Conservation (phyloP, 2,113 vertebrate genomes). For the Laticauda laticaudata region DNA sequence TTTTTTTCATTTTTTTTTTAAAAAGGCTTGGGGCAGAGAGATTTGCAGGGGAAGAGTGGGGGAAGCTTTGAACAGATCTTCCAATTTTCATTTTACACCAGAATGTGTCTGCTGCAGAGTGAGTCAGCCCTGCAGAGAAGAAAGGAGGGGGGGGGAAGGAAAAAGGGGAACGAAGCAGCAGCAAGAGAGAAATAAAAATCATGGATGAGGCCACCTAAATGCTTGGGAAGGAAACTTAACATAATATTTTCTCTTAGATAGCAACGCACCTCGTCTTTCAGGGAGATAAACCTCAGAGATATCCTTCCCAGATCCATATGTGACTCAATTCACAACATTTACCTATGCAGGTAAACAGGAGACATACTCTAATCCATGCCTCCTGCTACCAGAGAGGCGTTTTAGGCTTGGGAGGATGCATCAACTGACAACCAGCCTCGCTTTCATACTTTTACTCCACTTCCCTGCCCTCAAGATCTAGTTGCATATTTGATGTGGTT, state of each 20-base stretch:
- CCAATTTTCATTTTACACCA: neutral
- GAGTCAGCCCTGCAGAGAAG: slow-evolving; percentile 59
- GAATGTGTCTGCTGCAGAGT: slow-evolving; percentile 41
- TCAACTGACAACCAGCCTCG: neutral
- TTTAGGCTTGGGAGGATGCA: neutral
- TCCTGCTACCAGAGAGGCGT: neutral
- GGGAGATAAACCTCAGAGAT: neutral
- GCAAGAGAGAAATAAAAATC: neutral
- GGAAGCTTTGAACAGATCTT: neutral
- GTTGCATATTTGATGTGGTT: neutral
- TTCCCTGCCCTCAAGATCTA: neutral
- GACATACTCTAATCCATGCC: neutral
- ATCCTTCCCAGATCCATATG: neutral
- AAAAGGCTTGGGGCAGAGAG: neutral
- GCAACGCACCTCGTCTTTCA: neutral
- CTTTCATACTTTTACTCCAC: neutral
- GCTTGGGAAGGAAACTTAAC: neutral
- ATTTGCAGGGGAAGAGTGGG: neutral
- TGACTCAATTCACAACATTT: neutral
- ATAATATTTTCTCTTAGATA: neutral
- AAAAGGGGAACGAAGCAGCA: slow-evolving; percentile 20
- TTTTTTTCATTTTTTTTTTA: neutral
- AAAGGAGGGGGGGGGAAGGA: rapidly evolving
- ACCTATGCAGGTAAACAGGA: neutral
- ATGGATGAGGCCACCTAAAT: rapidly evolving